A percentile compares a stretch with the other conserved stretches of the same genome.
These are phyloP conservation scores for Pipistrellus nathusii DNA, from an alignment of 2,797 vertebrate species.

Conservation along the genomic window DNA sequence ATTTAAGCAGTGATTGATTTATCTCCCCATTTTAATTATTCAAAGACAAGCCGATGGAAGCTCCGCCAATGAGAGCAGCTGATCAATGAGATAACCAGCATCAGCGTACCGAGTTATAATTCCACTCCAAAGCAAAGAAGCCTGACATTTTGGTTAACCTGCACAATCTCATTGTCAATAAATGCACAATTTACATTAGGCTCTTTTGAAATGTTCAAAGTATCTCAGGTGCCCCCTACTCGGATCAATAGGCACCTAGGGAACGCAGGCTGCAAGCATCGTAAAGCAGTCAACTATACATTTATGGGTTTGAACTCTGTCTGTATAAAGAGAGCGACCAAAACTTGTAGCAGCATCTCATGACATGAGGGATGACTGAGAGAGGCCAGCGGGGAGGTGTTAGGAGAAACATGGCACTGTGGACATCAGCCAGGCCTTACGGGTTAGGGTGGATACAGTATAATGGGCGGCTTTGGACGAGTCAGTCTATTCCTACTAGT, in stretches of 20 bases:
- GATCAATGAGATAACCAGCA: slow-evolving; percentile 51
- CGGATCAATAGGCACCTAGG: slow-evolving; percentile 6
- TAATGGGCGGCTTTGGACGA: not conserved
- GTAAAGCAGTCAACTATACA: not conserved
- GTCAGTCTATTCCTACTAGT: not conserved
- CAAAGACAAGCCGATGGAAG: slow-evolving; percentile 7
- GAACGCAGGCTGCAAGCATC: not conserved
- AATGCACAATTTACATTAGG: slow-evolving; percentile 53
- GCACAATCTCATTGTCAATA: slow-evolving; percentile 29
- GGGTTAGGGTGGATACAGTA: not conserved
- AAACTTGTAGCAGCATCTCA: not conserved
- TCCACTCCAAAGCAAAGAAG: slow-evolving; percentile 51
- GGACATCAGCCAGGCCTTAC: not conserved
- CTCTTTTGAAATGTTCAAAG: slow-evolving; percentile 20
- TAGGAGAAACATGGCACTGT: not conserved
- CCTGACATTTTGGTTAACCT: slow-evolving; percentile 64
- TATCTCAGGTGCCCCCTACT: not conserved
- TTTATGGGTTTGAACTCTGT: not conserved
- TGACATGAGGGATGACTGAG: fast-evolving
- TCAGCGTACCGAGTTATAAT: not conserved
- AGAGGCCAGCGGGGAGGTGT: not conserved
- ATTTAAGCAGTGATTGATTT: slow-evolving; percentile 57
- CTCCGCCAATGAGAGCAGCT: not conserved
- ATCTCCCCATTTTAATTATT: slow-evolving; percentile 57
- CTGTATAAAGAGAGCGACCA: not conserved